Conservation (phyloP, 2,888 invertebrate genomes). For the Xylocampa areola region DNA sequence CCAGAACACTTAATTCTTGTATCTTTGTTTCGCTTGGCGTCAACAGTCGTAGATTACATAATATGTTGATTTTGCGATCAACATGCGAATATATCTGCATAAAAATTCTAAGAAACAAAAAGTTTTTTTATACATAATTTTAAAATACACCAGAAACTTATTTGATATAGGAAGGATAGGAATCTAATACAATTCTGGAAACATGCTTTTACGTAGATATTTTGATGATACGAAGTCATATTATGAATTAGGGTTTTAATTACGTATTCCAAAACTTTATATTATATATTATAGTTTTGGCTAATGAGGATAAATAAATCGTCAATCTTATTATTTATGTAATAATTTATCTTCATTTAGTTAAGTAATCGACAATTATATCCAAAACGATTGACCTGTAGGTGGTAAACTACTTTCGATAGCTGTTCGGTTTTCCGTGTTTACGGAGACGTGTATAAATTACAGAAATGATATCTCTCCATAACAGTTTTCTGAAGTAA, state of each 20-base stretch:
- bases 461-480: constrained; percentile 36
- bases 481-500: constrained; percentile 27
- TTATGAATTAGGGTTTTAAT: not conserved
- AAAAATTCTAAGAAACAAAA: no score
- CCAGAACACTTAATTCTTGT: no score
- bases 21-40: no score
- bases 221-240: no score
- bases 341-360: constrained; percentile 39
- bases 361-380: constrained; percentile 37
- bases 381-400: constrained; percentile 38
- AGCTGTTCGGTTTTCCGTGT: constrained; percentile 41
- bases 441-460: constrained; percentile 44
- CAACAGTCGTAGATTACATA: no score
- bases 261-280: not conserved
- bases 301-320: constrained; percentile 23
- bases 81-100: no score
- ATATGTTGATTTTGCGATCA: no score
- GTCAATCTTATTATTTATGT: constrained; percentile 19
- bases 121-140: no score
- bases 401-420: constrained; percentile 51
- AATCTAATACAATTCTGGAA: no score
- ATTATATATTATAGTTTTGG: constrained; percentile 1
- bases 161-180: no score
- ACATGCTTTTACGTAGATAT: no score
- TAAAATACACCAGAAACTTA: no score